Base-by-base conservation (phyloP, 2,888 invertebrate genomes). In the Gortyna flavago region DNA sequence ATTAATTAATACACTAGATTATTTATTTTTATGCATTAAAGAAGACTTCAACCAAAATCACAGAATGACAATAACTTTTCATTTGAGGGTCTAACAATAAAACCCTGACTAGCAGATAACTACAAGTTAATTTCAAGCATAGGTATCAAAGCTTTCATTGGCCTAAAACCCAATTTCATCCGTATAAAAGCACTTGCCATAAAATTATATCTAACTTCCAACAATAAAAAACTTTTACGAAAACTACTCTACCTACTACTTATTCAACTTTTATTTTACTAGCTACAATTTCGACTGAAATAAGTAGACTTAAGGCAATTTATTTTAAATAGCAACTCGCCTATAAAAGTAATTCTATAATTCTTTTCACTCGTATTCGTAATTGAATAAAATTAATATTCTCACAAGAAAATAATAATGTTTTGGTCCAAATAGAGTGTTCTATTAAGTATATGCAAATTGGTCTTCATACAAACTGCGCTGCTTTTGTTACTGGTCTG, bases 361-460 rank as follows among this genome's bases (percentile, higher is more conserved):
- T 88, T 85, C 81, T 71, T 67, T 77, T 73, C 64, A 59, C 54
- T 74, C 62, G 44, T 71, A 75, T 80, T 84, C 72, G 59, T 75
- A 71, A 81, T 88, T 89, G 72, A 86, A 89, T 88, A 77, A 88
- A 90, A 90, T 90, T 89, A 89, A 90, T 89, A 91, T 91, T 92
- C 92, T 90, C 89, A 90, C 89, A 90, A 88, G 88, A 90, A 88
- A 90, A 84, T 84, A 81, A 84, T 85, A 81, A 84, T 76, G 85
- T 85, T 85, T 89, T 87, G 82, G 75, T 80, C 72, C 70, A 87
- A 88, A 89, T 87, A 89, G 88, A 75, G 72, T 74, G 64, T 69
- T 84, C 74, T 79, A 78, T 83, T 79, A 85, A 85, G 67, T 84
- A 85, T 93, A 96, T 96, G 96, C 93, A 95, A 96, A 96, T 96